Evolutionary conservation across 2,888 invertebrate genomes (phyloP).

Genomic region (Archips crataeganus): DNA sequence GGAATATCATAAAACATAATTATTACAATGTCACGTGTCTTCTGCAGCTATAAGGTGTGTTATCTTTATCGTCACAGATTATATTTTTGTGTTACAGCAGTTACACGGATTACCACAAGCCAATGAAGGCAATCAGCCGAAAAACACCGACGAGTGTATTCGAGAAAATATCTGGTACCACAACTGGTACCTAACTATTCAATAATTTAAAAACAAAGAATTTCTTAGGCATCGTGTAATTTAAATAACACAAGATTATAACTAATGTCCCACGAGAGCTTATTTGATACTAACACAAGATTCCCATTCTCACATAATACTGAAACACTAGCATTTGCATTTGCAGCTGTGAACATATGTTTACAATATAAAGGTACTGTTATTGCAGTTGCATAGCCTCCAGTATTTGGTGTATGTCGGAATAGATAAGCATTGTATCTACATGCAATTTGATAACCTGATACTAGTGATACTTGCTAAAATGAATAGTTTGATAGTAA

Average conservation of each 20-base stretch:
- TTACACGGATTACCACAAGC: constrained; percentile 9
- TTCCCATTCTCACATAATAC: not conserved
- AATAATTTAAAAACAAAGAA: not conserved
- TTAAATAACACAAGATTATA: not conserved
- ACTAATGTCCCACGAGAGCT: no score
- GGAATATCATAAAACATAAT: not conserved
- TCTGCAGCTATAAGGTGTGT: not conserved
- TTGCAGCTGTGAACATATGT: not conserved
- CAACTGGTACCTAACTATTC: not conserved
- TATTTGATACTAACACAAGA: not conserved
- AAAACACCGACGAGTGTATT: not conserved
- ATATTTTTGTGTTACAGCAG: not conserved
- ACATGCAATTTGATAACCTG: not conserved
- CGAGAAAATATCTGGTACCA: no score
- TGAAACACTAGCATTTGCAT: not conserved
- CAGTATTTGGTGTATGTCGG: not conserved
- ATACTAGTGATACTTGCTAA: not conserved
- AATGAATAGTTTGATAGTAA: no score
- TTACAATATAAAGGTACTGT: not conserved
- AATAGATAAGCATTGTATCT: not conserved
- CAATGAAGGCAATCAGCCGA: not conserved
- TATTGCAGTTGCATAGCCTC: not conserved
- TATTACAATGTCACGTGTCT: not conserved
- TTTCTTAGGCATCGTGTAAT: not conserved
- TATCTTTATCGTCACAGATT: not conserved